Evolutionary conservation across 1,140 invertebrate species (phyloP).

Genomic region (Apis florea): DNA sequence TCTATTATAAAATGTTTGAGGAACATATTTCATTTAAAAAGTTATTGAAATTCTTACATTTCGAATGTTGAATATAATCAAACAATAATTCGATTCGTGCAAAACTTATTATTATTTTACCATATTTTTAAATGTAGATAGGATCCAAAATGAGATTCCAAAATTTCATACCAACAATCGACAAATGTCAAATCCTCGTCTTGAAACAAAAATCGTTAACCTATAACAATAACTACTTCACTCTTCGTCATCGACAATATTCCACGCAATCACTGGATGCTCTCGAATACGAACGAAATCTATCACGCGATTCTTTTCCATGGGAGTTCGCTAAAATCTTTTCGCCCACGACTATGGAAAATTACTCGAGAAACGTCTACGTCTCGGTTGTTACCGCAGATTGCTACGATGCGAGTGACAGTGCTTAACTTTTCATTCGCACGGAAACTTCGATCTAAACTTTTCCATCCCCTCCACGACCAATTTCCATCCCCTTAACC

Average conservation of each 20-base stretch:
- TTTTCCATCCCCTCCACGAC: constrained; percentile 48
- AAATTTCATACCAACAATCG: too few species aligned
- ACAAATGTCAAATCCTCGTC: too few species aligned
- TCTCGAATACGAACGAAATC: neutral
- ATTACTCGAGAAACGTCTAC: constrained; percentile 46
- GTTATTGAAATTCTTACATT: too few species aligned
- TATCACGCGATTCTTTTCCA: neutral
- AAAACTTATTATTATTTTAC: too few species aligned
- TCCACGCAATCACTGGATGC: neutral
- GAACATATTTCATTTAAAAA: too few species aligned
- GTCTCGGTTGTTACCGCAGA: constrained; percentile 52
- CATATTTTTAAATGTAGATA: too few species aligned
- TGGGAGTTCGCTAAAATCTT: neutral
- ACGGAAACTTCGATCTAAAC: constrained; percentile 72
- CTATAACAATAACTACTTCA: neutral
- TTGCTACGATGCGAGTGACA: constrained; percentile 64
- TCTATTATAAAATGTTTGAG: too few species aligned
- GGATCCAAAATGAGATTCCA: too few species aligned
- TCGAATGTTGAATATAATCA: too few species aligned
- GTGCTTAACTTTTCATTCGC: constrained; percentile 71
- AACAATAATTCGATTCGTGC: too few species aligned
- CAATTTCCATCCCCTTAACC: neutral
- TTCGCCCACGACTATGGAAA: constrained; percentile 32
- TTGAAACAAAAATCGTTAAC: neutral
- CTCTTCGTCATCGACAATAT: neutral